phyloP scores from a whole-genome alignment of 2,888 invertebrate genomes.

The Cataglyphis cursor region DNA sequence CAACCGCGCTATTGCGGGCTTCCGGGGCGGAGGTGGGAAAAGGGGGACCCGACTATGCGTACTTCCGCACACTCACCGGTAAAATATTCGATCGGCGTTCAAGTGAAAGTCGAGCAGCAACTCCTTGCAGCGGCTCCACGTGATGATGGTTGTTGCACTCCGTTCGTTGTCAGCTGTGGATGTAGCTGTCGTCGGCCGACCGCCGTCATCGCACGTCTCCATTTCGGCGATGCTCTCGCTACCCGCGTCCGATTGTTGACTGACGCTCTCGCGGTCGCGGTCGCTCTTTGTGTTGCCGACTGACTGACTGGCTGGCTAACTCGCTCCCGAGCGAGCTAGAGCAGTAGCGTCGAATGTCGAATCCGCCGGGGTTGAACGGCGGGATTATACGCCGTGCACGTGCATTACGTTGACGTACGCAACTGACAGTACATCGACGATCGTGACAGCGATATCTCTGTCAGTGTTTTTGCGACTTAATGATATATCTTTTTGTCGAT shows the following conservation, averaged over 20 bases:
- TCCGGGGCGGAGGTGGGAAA: neutral
- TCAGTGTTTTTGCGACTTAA: neutral
- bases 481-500: neutral
- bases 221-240: slow-evolving; percentile 55
- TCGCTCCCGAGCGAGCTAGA: neutral
- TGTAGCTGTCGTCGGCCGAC: slow-evolving; percentile 38
- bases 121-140: slow-evolving; percentile 74
- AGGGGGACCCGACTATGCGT: neutral
- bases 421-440: neutral
- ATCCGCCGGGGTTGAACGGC: neutral
- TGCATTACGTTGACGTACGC: neutral
- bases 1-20: neutral
- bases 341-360: neutral
- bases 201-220: slow-evolving; percentile 52
- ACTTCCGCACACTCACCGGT: slow-evolving; percentile 74
- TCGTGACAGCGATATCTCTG: neutral
- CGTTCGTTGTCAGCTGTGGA: neutral
- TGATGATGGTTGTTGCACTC: slow-evolving; percentile 26
- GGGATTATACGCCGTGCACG: neutral
- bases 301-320: neutral
- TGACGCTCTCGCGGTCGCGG: slow-evolving; percentile 63
- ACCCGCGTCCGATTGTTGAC: slow-evolving; percentile 74
- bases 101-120: slow-evolving; percentile 69
- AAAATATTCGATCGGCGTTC: slow-evolving; percentile 77
- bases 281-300: slow-evolving; percentile 46